Base-by-base conservation (phyloP, 2,113 vertebrate species). In the Sclerurus mexicanus region DNA sequence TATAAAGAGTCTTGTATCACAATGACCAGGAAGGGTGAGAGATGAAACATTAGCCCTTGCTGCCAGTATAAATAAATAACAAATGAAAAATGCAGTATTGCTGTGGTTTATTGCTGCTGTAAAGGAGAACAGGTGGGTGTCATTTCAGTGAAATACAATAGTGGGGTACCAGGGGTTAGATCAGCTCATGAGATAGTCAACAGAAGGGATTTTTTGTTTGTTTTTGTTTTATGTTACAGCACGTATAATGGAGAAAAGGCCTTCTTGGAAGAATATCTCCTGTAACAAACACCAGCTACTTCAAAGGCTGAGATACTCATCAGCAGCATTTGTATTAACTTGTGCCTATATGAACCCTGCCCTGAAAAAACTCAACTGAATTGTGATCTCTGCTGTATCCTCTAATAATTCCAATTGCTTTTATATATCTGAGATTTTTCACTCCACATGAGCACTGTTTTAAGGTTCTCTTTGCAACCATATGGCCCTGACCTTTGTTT, bases 11-110 rank as follows among this genome's bases (percentile, higher is more conserved):
- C 76, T 40, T 50, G 60, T 86, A 95, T 93, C 72, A 97, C 92
- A 93, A 75, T 89, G 44, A 88, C 92, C 95, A 94, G 95, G 93
- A 92, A 94, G 92, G 64, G 52, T 37, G 49, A 88, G 87, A 91
- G 83, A 95, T 90, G 93, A 96, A 95, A 96, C 66, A 55, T 75
- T 75, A 93, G 67, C 67, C 64, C n/a, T 71, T 31, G 52, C 72
- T 93, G 90, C 75, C 80, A 95, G 56, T 75, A 93, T 55, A 83
- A 94, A 90, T 86, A 95, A 91, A 88, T 67, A 82, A 56, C 71
- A 69, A 85, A 63, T 0, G 14, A 58, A 93, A 94, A 88, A 72
- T 12, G 37, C 35, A 27, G 60, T 16, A 56, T 56, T 71, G 79
- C 85, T 92, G 37, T 31, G 15, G 24, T 71, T 84, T 89, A 50